Base-by-base conservation (phyloP, 2,888 invertebrate genomes). In the Rhorus exstirpatorius region DNA sequence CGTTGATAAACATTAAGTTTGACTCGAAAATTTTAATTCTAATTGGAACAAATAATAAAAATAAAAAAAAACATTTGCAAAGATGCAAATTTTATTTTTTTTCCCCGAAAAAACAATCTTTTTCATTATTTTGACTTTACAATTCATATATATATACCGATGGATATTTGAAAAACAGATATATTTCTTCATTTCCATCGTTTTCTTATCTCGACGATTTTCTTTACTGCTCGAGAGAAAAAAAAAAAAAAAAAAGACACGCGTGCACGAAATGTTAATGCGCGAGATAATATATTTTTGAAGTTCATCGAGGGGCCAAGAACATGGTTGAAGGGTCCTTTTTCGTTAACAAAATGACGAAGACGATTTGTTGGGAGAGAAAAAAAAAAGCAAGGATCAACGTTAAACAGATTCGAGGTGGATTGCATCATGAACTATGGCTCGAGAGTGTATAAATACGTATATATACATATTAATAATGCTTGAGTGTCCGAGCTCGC, bases 401-500 rank as follows among this genome's bases (percentile, higher is more conserved):
- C 21, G 19, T 12, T 8, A n/a, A 60, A 17, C 10, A 60, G 60
- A 38, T 26, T 53, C 41, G 35, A 26, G 26, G 24, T 49, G 14
- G 68, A 70, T 77, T 49, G 31, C 68, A 35, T 77, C 68, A 60
- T 26, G 31, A 46, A 67, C 46, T 49, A 67, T 76, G 55, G 31
- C 17, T 44, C 60, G 68, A 38, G 58, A 38, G 44, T 38, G n/a
- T 63, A 55, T 51, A 65, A 53, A 38, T 60, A n/a, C 58, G 53
- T 55, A 58, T 58, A 58, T 41, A 24, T 63, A 12, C 41, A n/a
- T n/a, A n/a, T n/a, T n/a, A n/a, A n/a, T n/a, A n/a, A 41, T 19
- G 63, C 41, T 46, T 49, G 2, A 17, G 24, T 44, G 61, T 10
- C 7, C 41, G 55, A 71, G 49, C 35, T 61, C 24, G 24, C 55